A percentile compares a stretch with the other conserved stretches of the same genome.
Evolutionary conservation across 1,140 invertebrate species (phyloP).

Genomic region (Calliopsis andreniformis): DNA sequence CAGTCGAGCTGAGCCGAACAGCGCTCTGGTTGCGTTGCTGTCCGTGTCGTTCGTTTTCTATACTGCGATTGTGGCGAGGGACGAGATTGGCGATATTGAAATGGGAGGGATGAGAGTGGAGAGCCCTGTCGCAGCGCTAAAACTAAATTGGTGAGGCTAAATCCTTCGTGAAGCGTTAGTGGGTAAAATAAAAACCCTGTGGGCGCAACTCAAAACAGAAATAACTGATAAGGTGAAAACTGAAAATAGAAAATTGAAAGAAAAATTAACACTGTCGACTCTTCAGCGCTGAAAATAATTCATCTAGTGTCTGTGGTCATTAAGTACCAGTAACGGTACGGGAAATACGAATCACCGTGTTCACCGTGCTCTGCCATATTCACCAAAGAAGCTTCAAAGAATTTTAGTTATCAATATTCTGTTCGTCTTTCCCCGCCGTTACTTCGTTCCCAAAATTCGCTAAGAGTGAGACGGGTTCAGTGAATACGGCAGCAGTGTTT

Average conservation of each 20-base stretch:
- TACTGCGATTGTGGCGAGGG: background rate
- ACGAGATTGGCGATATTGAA: background rate
- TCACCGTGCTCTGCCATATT: constrained; percentile 69
- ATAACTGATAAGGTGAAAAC: background rate
- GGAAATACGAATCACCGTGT: constrained; percentile 46
- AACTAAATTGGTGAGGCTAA: constrained; percentile 34
- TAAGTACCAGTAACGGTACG: constrained; percentile 49
- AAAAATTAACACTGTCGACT: background rate
- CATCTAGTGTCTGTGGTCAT: too few relatives aligned
- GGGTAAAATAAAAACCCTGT: constrained; percentile 6
- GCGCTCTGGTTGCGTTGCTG: background rate
- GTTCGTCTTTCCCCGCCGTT: constrained; percentile 46
- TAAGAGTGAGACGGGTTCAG: constrained; percentile 68
- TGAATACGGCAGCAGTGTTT: constrained; percentile 77
- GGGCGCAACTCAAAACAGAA: background rate
- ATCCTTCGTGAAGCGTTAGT: constrained; percentile 22
- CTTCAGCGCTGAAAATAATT: constrained; percentile 41
- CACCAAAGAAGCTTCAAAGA: constrained; percentile 49
- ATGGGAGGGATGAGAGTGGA: background rate
- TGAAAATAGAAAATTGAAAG: background rate
- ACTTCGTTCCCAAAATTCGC: constrained; percentile 35
- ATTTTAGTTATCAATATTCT: too few relatives aligned
- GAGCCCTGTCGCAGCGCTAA: constrained; percentile 20
- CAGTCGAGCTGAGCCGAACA: constrained; percentile 9
- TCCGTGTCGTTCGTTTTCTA: constrained; percentile 15